Evolutionary conservation across 2,113 vertebrate species (phyloP), one percentile per base, ranked within the genome.

Genomic region (Sinocyclocheilus grahami): DNA sequence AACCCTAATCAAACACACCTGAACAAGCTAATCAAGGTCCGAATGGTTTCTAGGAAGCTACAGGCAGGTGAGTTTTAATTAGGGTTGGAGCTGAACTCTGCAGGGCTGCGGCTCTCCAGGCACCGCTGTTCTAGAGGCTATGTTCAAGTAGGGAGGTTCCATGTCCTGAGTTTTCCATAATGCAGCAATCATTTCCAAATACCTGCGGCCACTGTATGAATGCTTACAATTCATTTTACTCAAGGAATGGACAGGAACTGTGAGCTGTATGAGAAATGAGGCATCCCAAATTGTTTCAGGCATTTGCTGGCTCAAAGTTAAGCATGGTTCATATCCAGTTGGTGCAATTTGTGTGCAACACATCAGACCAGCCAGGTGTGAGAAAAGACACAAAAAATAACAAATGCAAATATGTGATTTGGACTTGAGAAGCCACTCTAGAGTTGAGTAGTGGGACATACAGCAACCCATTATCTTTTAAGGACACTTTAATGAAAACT

Each of bases 321-420:
- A 67, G 42, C 18, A 75, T 22, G 62, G 53, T 78, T 63, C 8
- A 86, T 55, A 24, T 60, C 48, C 30, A 78, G 63, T 13, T 48
- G 48, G 4, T 12, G 16, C 65, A 55, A 63, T 83, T 83, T 82
- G 39, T 71, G 60, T 8, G 2, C 18, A 18, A 81, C 20, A 27
- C 16, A 82, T 42, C 39, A 67, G 62, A 55, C 11, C 27, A 18
- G 48, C 48, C 81, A 72, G 81, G 81, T 83, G 81, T 9, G 81
- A 72, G 46, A 72, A 83, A 72, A 46, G 58, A 81, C 60, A 82
- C 39, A 10, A 37, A 81, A 46, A 37, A n/a, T 48, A 39, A 65
- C 20, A 72, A 55, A 72, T 83, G 48, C 81, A 55, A 83, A 72
- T 83, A 72, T 72, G 5, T 48, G 42, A 55, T 42, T 80, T 46